Conservation (phyloP, 2,888 invertebrate genomes). For the Gymnoscelis rufifasciata region DNA sequence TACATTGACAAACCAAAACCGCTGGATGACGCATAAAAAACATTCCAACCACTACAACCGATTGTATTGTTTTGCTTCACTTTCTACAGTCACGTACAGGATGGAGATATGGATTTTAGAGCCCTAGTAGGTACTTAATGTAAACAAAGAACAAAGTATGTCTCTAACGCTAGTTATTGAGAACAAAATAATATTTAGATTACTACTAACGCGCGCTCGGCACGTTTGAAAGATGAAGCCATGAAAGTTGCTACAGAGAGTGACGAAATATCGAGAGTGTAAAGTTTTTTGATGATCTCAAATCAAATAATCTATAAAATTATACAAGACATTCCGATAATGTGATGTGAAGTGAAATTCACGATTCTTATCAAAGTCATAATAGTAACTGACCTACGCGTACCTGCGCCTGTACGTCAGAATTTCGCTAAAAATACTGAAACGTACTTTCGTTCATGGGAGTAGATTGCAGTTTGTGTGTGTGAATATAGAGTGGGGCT, state of each 20-base stretch:
- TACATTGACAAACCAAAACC: constrained; percentile 34
- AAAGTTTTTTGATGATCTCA: neutral
- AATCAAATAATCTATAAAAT: constrained; percentile 1
- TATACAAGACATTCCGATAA: constrained; percentile 5
- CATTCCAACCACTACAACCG: constrained; percentile 26
- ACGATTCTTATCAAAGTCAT: constrained; percentile 56
- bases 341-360: constrained; percentile 17
- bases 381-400: constrained; percentile 73
- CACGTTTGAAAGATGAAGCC: constrained; percentile 16
- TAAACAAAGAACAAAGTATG: constrained; percentile 21
- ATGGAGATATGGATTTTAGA: constrained; percentile 24
- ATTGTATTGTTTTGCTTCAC: constrained; percentile 34
- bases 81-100: constrained; percentile 43
- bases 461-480: constrained; percentile 32
- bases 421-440: constrained; percentile 69
- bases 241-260: constrained; percentile 15
- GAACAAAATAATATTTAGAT: constrained; percentile 25
- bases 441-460: constrained; percentile 66
- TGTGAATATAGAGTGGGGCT: constrained; percentile 42
- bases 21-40: constrained; percentile 42
- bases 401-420: constrained; percentile 58
- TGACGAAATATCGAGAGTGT: constrained; percentile 12
- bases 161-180: constrained; percentile 18
- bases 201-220: constrained; percentile 19
- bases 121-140: constrained; percentile 11